Base-by-base conservation (phyloP, 2,888 invertebrate genomes). In the Trissolcus japonicus region DNA sequence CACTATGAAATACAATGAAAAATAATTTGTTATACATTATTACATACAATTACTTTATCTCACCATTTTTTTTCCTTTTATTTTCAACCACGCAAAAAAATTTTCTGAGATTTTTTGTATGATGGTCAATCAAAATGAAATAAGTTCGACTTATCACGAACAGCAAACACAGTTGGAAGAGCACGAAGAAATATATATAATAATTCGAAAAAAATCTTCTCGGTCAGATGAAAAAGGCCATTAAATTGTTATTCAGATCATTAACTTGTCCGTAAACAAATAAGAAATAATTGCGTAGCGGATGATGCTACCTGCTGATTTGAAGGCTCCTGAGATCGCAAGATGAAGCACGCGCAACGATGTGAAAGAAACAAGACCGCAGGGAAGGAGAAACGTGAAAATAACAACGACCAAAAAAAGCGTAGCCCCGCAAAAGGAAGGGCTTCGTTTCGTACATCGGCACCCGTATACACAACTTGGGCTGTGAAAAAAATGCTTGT, bases 231-330 rank as follows among this genome's bases (percentile, higher is more conserved):
- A 41, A 53, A 54, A 61, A 54, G 35, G 43, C 19, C 68, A 55
- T 55, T 71, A 72, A 72, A 72, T 63, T 71, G 56, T 71, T 62
- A 56, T 62, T 63, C 55, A 60, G 57, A 63, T 57, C 63, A 66
- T 66, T 73, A 61, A 66, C 50, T 67, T 55, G 67, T 43, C 55
- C 48, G 50, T 66, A 65, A 68, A 76, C 63, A 69, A 75, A 76
- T 60, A 61, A 59, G 63, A 61, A 71, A 71, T 62, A 62, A 55
- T 57, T 67, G 51, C 60, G 16, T 46, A 16, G 56, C 43, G 50
- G 48, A 65, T 57, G 76, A 76, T 76, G 71, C 62, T 61, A 71
- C 66, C 71, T 66, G 66, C 69, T 71, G 76, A 76, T 76, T 71
- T 66, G 66, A 60, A 71, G 71, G 29, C 53, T 71, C 48, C 55